phyloP scores from a whole-genome alignment of 2,797 vertebrate species.

The Luscinia luscinia region DNA sequence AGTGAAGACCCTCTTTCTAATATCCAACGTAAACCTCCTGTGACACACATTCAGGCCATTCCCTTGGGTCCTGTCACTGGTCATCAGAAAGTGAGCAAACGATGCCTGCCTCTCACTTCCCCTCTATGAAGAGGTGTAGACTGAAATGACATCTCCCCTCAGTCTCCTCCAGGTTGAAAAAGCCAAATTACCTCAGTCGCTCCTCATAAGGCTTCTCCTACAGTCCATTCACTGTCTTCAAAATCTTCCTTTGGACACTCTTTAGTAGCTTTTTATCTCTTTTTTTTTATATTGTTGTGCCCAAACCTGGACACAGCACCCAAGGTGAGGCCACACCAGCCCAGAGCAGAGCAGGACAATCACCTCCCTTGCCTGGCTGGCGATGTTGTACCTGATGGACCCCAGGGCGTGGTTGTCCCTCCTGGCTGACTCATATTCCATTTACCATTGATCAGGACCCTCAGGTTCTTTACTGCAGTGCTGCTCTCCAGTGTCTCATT shows the following conservation, averaged over 20 bases:
- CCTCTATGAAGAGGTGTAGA: rapidly evolving
- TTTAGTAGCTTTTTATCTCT: not conserved
- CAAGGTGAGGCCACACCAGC: not conserved
- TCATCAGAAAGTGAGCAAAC: not conserved
- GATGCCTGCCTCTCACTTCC: not conserved
- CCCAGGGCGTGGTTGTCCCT: rapidly evolving
- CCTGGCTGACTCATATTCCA: not conserved
- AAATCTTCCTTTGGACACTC: not conserved
- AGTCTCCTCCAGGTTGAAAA: not conserved
- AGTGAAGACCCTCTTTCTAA: not conserved
- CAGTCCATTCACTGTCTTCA: not conserved
- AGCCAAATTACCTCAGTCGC: rapidly evolving
- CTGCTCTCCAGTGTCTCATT: not conserved
- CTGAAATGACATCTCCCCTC: not conserved
- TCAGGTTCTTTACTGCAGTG: not conserved
- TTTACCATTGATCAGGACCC: not conserved
- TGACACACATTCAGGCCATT: not conserved
- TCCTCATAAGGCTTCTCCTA: not conserved
- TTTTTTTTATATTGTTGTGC: not conserved
- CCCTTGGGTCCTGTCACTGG: not conserved
- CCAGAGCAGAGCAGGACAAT: not conserved
- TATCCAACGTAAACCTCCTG: not conserved
- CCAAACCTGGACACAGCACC: not conserved
- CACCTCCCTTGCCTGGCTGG: no score
- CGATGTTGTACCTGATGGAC: rapidly evolving